Conservation (phyloP, 1,140 invertebrate species). For the Drosophila saltans region DNA sequence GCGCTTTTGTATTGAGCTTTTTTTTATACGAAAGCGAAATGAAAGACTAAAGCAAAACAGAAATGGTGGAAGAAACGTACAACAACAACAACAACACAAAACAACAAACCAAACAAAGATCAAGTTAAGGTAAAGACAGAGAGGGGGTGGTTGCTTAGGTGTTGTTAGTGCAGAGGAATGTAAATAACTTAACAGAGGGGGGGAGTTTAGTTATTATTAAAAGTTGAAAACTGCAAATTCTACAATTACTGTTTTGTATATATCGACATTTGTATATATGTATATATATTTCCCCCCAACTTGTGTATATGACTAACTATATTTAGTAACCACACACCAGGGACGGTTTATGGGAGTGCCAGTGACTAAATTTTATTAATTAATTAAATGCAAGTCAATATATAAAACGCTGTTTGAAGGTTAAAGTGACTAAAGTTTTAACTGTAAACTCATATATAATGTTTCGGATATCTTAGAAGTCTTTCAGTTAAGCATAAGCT, state of each 20-base stretch:
- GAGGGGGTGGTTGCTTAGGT: neutral
- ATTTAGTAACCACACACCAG: no score
- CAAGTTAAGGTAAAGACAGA: neutral
- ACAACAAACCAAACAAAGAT: conserved; percentile 2
- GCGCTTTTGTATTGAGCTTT: conserved; percentile 37
- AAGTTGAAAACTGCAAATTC: conserved; percentile 9
- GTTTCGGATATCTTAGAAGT: no score
- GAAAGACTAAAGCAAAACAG: conserved; percentile 6
- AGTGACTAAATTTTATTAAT: no score
- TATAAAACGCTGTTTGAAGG: no score
- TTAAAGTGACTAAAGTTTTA: no score
- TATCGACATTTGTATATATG: neutral
- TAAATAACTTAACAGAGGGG: neutral
- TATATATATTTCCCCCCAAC: no score
- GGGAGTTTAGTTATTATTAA: neutral
- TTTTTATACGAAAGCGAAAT: conserved; percentile 5
- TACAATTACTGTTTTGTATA: neutral
- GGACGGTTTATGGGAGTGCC: no score
- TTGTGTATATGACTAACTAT: no score
- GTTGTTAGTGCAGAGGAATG: neutral
- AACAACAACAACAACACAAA: neutral
- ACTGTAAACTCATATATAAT: no score
- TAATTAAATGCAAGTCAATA: no score
- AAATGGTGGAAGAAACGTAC: neutral
- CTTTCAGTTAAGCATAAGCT: no score